Percentiles rank a stretch among this genome's conserved stretches.
Evolutionary conservation across 2,113 vertebrate species (phyloP).

Genomic region (Xenopus tropicalis): UCB_Xtro_10.0 CM004445.2:19454001-19454500

Average conservation of each 20-base stretch:
- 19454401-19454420: slow-evolving; percentile 8
- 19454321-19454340: slow-evolving; percentile 23
- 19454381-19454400: slow-evolving; percentile 4
- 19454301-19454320: slow-evolving; percentile 24
- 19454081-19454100: slow-evolving; percentile 96
- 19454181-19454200: slow-evolving; percentile 86
- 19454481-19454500: slow-evolving; percentile 6
- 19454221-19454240: slow-evolving; percentile 37
- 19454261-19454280: slow-evolving; percentile 26
- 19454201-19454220: slow-evolving; percentile 38
- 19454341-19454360: slow-evolving; percentile 10
- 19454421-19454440: slow-evolving; percentile 23
- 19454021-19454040: slow-evolving; percentile 92
- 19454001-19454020: no score
- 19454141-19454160: slow-evolving; percentile 94
- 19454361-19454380: slow-evolving; percentile 8
- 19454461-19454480: slow-evolving; percentile 1
- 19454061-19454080: slow-evolving; percentile 82
- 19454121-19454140: slow-evolving; percentile 98
- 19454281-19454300: slow-evolving; percentile 10
- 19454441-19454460: background rate
- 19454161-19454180: slow-evolving; percentile 85
- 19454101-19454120: slow-evolving; percentile 88
- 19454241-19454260: slow-evolving; percentile 28
- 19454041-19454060: slow-evolving; percentile 94